Conservation (phyloP, 2,113 vertebrate species). For the Gadus chalcogrammus region DNA sequence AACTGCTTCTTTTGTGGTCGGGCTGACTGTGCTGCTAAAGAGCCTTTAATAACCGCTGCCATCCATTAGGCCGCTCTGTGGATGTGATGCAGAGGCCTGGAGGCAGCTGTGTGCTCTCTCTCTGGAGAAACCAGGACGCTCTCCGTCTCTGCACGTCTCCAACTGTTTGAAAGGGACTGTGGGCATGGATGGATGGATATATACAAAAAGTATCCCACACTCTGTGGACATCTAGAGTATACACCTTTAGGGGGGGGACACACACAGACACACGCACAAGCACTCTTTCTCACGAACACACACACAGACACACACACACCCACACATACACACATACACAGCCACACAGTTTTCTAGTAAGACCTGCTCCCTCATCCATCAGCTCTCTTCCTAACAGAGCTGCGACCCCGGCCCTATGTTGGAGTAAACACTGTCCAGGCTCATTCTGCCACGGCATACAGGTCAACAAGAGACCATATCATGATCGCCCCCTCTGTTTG, state of each 20-base stretch:
- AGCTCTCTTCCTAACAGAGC: constrained; percentile 19
- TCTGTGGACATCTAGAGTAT: no score
- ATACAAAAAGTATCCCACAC: neutral
- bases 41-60: no score
- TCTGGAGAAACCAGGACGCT: neutral
- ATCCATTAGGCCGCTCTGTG: no score
- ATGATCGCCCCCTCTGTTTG: neutral
- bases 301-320: no score
- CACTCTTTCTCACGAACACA: neutral
- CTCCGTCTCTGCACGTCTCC: constrained; percentile 28
- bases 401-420: constrained; percentile 44
- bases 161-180: constrained; percentile 37
- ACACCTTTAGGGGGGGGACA: neutral
- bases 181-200: neutral
- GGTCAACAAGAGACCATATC: neutral
- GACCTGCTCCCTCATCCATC: constrained; percentile 20
- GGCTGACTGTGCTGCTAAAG: no score
- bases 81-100: no score
- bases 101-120: no score
- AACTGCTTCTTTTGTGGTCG: no score
- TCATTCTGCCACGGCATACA: neutral
- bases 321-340: neutral
- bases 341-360: neutral
- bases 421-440: constrained; percentile 46
- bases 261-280: neutral